Base-by-base conservation (phyloP, 1,140 invertebrate species). In the Trichonephila clavipes region DNA sequence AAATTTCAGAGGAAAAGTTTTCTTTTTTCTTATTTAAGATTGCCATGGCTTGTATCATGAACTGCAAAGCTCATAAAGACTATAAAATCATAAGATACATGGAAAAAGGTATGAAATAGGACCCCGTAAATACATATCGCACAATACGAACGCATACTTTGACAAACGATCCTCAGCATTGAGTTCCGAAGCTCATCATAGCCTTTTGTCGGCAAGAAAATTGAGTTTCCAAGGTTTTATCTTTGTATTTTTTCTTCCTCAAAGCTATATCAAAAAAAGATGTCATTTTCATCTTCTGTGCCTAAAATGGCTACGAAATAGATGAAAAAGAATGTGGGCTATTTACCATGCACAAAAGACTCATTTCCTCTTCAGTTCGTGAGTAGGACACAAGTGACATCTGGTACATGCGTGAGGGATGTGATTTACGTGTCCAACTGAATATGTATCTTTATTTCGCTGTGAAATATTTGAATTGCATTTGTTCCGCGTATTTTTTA, bases 291-390 rank as follows among this genome's bases (percentile, higher is more conserved):
- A 87, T 64, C 14, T 64, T 40, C n/a, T 58, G 58, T 19, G 24
- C 61, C 85, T 51, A 89, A 88, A 89, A 44, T 51, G 87, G 40
- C 64, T 51, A 14, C 64, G 28, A 51, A 72, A 69, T 34, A 69
- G 28, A 66, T 58, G 64, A 69, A 51, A 87, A 87, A 87, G 64
- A 88, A 69, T 51, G 87, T 69, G 44, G 8, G 66, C 64, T 72
- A 72, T 89, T 89, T 89, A 89, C 87, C 18, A 89, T 89, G 87
- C 87, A 89, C 87, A 89, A 89, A 89, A 62, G 87, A 89, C 87
- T 89, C 87, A 89, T 89, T 89, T 89, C 66, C 62, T 18, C 24
- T 24, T 21, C 85, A 61, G 61, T 19, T 10, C 87, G 40, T 72
- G 87, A 24, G 19, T 44, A 16, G 51, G 64, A 72, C 87, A 72